phyloP scores from a whole-genome alignment of 2,113 vertebrate species.

The Ciconia stormi region DNA sequence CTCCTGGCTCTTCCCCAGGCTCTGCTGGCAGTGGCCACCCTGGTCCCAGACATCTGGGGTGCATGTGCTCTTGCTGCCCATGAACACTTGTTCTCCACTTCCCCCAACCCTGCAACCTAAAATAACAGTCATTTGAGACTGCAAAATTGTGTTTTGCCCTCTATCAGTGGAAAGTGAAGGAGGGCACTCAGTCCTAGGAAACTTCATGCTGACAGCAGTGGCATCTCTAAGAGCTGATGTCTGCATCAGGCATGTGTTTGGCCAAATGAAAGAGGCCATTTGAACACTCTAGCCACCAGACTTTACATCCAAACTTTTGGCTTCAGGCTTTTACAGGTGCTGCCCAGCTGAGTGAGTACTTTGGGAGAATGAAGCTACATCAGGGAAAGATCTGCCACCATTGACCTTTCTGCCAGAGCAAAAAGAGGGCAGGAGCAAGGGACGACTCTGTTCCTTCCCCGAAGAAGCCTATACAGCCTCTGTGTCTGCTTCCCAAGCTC shows the following conservation, averaged over 20 bases:
- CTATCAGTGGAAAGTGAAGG: background rate
- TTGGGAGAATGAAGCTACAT: background rate
- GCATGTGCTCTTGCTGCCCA: fast-evolving
- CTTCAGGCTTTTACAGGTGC: background rate
- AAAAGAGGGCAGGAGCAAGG: background rate
- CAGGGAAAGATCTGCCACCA: background rate
- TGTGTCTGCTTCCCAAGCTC: background rate
- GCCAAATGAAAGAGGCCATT: background rate
- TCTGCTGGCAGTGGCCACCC: background rate
- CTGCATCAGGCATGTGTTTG: background rate
- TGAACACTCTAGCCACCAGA: background rate
- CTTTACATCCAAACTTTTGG: background rate
- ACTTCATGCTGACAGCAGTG: background rate
- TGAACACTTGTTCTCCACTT: background rate
- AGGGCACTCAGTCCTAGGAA: background rate
- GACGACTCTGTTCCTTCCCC: background rate
- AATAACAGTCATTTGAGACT: background rate
- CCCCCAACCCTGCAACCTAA: background rate
- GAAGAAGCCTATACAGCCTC: fast-evolving
- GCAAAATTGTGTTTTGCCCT: background rate
- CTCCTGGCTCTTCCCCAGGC: background rate
- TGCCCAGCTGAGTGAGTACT: background rate
- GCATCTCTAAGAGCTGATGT: background rate
- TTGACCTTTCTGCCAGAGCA: background rate
- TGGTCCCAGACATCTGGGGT: background rate